phyloP scores from a whole-genome alignment of 2,797 vertebrate genomes.

The Clarias fuscus region DNA sequence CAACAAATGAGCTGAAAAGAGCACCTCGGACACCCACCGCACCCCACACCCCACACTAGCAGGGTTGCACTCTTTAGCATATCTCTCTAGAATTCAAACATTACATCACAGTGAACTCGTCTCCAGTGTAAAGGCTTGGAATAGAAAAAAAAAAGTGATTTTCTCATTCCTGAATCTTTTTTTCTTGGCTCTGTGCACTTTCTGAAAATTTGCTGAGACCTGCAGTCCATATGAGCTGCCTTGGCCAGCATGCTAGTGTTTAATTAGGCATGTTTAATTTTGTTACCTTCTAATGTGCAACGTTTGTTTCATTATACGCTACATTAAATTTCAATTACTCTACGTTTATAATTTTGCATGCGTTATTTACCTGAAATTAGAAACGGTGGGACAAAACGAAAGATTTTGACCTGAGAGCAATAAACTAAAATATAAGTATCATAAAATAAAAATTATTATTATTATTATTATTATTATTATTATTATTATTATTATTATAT shows the following conservation, averaged over 20 bases:
- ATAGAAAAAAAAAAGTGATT: neutral
- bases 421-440: neutral
- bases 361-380: neutral
- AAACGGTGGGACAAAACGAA: too few relatives aligned
- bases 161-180: neutral
- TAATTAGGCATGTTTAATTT: conserved; percentile 2
- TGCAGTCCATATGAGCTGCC: neutral
- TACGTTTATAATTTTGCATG: neutral
- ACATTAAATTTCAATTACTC: neutral
- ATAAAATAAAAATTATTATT: neutral
- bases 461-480: neutral
- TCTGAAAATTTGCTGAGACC: neutral
- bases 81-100: neutral
- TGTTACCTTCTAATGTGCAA: neutral
- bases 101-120: neutral
- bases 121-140: neutral
- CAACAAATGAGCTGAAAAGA: neutral
- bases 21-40: too few relatives aligned
- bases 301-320: neutral
- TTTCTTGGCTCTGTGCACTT: neutral
- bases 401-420: neutral
- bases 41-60: too few relatives aligned
- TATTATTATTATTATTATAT: neutral
- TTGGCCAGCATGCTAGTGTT: neutral
- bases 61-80: neutral